Conservation (phyloP, 2,113 vertebrate species). For the Sakesphorus luctuosus region DNA sequence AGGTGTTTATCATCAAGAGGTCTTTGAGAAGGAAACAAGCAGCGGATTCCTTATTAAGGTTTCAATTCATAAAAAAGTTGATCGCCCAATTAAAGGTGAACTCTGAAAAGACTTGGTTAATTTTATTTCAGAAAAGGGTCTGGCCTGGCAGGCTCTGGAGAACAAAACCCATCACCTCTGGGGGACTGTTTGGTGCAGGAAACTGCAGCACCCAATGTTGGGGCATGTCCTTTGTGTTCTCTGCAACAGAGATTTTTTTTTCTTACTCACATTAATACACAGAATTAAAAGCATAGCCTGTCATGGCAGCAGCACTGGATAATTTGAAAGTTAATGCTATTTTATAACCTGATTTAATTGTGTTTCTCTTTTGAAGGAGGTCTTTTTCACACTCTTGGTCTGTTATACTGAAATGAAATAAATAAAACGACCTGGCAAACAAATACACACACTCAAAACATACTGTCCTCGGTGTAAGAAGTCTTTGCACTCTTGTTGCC, state of each 20-base stretch:
- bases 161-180: background rate
- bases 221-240: background rate
- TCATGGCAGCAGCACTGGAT: background rate
- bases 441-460: background rate
- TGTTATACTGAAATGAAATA: background rate
- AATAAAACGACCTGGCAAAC: background rate
- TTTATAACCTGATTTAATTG: background rate
- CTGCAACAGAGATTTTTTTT: background rate
- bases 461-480: background rate
- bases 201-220: background rate
- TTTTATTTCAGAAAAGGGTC: slow-evolving; percentile 14
- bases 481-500: background rate
- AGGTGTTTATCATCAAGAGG: slow-evolving; percentile 80
- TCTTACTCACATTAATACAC: background rate
- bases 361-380: background rate
- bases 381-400: background rate
- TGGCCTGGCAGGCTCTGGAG: background rate
- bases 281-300: background rate
- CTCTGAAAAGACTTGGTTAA: slow-evolving; percentile 41
- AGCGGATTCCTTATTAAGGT: slow-evolving; percentile 67
- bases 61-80: slow-evolving; percentile 50
- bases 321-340: background rate
- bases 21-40: slow-evolving; percentile 77
- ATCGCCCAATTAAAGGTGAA: slow-evolving; percentile 69
- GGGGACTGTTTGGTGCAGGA: background rate